phyloP scores from a whole-genome alignment of 2,888 invertebrate species.

The Pherbina coryleti region DNA sequence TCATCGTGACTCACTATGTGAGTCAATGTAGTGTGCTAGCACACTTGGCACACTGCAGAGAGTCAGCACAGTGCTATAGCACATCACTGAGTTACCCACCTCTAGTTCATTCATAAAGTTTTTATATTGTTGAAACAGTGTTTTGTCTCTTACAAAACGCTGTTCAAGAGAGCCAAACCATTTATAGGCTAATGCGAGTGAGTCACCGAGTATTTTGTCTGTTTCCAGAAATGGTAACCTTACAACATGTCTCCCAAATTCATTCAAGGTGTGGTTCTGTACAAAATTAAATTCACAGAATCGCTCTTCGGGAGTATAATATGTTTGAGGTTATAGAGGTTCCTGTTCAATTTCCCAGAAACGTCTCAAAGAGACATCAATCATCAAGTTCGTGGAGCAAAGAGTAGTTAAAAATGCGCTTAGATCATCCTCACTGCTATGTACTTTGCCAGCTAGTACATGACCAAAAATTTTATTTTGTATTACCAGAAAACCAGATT shows the following conservation, averaged over 20 bases:
- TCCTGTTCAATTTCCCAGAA: no score
- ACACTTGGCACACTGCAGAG: no score
- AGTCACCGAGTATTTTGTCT: neutral
- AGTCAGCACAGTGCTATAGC: no score
- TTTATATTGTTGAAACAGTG: no score
- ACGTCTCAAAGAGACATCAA: neutral
- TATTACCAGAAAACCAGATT: constrained; percentile 1
- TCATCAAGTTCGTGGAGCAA: neutral
- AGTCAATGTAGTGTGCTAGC: no score
- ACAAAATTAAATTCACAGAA: neutral
- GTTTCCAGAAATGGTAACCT: neutral
- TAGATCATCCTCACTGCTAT: neutral
- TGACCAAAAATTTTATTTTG: neutral
- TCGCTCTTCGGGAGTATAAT: constrained; percentile 1
- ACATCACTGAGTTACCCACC: no score
- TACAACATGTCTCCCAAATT: neutral
- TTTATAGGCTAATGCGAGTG: neutral
- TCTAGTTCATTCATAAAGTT: no score
- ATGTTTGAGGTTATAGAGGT: neutral
- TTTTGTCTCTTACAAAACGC: no score
- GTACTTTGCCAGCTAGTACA: no score
- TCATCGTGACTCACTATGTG: no score
- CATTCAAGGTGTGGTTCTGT: neutral
- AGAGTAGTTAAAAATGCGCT: neutral
- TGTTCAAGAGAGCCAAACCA: neutral